These are phyloP conservation scores for Anastrepha ludens DNA, from an alignment of 1,140 invertebrate genomes.

Conservation along the genomic window DNA sequence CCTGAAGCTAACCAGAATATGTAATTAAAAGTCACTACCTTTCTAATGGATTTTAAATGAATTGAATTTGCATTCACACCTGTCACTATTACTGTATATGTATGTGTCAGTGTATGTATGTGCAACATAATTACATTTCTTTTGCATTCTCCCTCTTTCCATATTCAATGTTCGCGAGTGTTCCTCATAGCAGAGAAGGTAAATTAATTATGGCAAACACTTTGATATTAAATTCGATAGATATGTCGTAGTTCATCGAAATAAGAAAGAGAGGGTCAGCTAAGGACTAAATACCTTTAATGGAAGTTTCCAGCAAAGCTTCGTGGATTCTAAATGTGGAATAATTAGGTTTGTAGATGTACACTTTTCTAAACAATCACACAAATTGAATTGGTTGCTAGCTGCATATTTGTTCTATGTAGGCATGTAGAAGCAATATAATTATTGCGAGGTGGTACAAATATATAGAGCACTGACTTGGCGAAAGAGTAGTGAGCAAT, in stretches of 20 bases:
- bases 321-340: no score
- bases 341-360: no score
- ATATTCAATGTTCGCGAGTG: not conserved
- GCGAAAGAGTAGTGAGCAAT: no score
- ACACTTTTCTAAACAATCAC: no score
- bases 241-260: not conserved
- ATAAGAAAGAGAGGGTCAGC: not conserved
- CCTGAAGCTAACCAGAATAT: not conserved
- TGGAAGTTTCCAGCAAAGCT: no score
- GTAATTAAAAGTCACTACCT: constrained; percentile 36
- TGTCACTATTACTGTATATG: not conserved
- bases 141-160: not conserved
- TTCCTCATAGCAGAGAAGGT: not conserved
- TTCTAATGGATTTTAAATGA: constrained; percentile 45
- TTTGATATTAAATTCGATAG: not conserved
- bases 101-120: not conserved
- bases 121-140: not conserved
- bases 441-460: no score
- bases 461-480: no score
- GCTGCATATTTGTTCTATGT: no score
- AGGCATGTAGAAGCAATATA: no score
- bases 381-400: no score
- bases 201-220: constrained; percentile 20
- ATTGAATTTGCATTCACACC: constrained; percentile 31
- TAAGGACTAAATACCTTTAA: no score